Percentiles rank a stretch among this genome's conserved stretches.
Conservation (phyloP, 1,140 invertebrate species). For the Temnothorax curvispinosus region DNA sequence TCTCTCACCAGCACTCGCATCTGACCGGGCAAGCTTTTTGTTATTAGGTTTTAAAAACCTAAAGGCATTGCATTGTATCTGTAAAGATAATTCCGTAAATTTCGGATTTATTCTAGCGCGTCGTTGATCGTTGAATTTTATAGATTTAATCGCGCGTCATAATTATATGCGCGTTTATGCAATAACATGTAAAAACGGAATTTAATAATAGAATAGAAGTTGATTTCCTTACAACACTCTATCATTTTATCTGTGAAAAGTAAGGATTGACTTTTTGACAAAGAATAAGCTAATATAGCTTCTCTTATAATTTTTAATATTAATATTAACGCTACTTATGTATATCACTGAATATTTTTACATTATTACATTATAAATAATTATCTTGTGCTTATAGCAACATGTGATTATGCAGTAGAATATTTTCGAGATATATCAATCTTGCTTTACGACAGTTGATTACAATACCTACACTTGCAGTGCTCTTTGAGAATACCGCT, state of each 20-base stretch:
- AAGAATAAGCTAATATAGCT: background rate
- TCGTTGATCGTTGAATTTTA: background rate
- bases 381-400: background rate
- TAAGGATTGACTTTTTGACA: background rate
- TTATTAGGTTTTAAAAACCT: background rate
- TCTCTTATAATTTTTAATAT: no score
- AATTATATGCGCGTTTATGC: background rate
- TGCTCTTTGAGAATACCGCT: conserved; percentile 34
- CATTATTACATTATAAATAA: background rate
- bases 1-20: background rate
- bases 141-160: background rate
- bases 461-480: conserved; percentile 29
- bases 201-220: background rate
- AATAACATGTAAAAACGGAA: background rate
- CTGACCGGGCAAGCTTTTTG: background rate
- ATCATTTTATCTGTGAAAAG: background rate
- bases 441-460: conserved; percentile 29
- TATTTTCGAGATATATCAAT: conserved; percentile 17
- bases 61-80: background rate
- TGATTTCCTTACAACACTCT: background rate
- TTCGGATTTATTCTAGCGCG: background rate
- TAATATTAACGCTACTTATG: background rate
- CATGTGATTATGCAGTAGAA: background rate
- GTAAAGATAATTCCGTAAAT: background rate
- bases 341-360: background rate